Base-by-base conservation (phyloP, 2,797 vertebrate species). In the Poeciliopsis turneri region DNA sequence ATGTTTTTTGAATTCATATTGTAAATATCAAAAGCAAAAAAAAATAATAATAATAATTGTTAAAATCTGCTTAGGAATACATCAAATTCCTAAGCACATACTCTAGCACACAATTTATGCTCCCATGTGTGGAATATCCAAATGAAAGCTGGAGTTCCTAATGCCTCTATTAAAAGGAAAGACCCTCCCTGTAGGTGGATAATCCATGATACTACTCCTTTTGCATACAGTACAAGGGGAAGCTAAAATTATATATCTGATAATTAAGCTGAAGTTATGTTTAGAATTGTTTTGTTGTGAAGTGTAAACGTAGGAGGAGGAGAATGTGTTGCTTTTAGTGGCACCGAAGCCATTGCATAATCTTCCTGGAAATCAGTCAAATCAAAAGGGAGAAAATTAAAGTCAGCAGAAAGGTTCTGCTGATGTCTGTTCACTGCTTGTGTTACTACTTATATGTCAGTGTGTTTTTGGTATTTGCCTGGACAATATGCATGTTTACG, bases 401-500 rank as follows among this genome's bases (percentile, higher is more conserved):
- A 28, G 72, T 68, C 77, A 82, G 66, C 36, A 1, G 85, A 72
- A 78, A 82, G 28, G 46, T 69, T 81, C 68, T 36, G 36, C 16
- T 70, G 76, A 71, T 72, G 78, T 80, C 28, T 78, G 74, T 46
- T 53, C 69, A 80, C 72, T 75, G 70, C 30, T 57, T 75, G 47
- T 77, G 74, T 78, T 75, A 45, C 43, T 57, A n/a, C 8, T 41
- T 46, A 18, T 46, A 18, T 25, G 20, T 41, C 10, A 41, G 20
- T 33, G 43, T 30, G 23, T 75, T 47, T 80, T 76, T 82, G 61
- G 87, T 11, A 11, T 57, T 81, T 88, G 77, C 83, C 81, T 84
- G 46, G 82, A 89, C 87, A 80, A 81, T 70, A 68, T 77, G 83
- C 84, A 76, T 84, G 90, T 4, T 92, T 88, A 82, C 82, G 75